Evolutionary conservation across 2,113 vertebrate species (phyloP).

Genomic region (Perca schrenkii): DNA sequence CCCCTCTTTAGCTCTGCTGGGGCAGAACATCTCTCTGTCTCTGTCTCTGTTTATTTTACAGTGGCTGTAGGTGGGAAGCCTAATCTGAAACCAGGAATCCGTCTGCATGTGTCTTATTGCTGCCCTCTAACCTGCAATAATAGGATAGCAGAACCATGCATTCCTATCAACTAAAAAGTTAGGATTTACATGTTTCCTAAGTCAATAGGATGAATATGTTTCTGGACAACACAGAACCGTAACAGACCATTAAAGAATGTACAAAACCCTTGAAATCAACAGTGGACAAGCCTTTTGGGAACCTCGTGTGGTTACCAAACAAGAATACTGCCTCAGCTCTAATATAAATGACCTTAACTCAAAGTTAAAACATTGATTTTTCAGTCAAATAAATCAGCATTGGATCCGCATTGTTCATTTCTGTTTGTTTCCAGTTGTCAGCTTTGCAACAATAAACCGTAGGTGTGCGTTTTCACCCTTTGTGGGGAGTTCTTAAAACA

Average conservation of each 20-base stretch:
- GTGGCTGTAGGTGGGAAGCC: constrained; percentile 67
- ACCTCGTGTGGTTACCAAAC: no score
- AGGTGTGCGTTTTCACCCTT: constrained; percentile 2
- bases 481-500: neutral
- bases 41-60: constrained; percentile 75
- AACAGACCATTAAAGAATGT: neutral
- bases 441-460: neutral
- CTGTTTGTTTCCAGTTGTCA: constrained; percentile 8
- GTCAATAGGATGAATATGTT: neutral
- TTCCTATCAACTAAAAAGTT: neutral
- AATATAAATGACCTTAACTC: neutral
- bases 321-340: no score
- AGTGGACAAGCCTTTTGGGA: neutral
- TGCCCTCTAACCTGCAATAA: constrained; percentile 14
- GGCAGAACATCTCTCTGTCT: constrained; percentile 67
- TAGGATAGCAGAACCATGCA: neutral
- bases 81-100: constrained; percentile 65
- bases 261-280: neutral
- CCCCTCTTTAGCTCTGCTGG: constrained; percentile 63
- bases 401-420: neutral
- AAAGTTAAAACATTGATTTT: neutral
- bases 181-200: neutral
- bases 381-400: neutral
- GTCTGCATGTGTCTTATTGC: constrained; percentile 21
- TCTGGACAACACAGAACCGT: neutral